A percentile compares a stretch with the other conserved stretches of the same genome.
Evolutionary conservation across 2,113 vertebrate species (phyloP).

Genomic region (Actenoides lindsayi): DNA sequence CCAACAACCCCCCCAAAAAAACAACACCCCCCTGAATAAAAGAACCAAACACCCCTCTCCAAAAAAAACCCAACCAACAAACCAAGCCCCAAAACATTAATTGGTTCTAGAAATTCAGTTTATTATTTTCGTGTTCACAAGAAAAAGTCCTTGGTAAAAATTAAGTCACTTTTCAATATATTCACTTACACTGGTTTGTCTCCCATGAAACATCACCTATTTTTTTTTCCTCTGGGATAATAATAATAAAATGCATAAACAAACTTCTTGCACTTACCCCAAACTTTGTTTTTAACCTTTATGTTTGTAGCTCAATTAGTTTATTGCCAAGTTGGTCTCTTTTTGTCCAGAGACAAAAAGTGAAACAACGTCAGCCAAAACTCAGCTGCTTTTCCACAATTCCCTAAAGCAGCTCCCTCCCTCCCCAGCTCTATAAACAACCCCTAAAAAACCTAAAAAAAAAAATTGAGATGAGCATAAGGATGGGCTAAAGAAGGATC

Average conservation of each 20-base stretch:
- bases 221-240: not conserved
- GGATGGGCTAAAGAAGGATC: not conserved
- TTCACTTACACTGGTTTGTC: rapidly evolving
- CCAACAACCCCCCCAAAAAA: no score
- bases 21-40: no score
- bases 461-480: not conserved
- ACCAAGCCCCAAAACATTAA: no score
- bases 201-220: rapidly evolving
- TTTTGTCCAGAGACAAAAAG: not conserved
- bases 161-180: not conserved
- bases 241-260: no score
- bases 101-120: not conserved
- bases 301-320: no score
- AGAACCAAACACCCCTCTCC: no score
- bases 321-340: not conserved
- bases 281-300: not conserved
- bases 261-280: no score
- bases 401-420: not conserved
- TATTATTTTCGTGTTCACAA: not conserved
- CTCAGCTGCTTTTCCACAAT: not conserved
- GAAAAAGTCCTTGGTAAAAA: not conserved
- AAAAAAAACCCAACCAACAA: no score
- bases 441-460: not conserved
- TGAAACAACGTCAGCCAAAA: not conserved
- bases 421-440: not conserved